Percentiles rank a stretch among this genome's conserved stretches.
Conservation (phyloP, 64 coral and sea anemone genomes). For the Astreopora myriophthalma region DNA sequence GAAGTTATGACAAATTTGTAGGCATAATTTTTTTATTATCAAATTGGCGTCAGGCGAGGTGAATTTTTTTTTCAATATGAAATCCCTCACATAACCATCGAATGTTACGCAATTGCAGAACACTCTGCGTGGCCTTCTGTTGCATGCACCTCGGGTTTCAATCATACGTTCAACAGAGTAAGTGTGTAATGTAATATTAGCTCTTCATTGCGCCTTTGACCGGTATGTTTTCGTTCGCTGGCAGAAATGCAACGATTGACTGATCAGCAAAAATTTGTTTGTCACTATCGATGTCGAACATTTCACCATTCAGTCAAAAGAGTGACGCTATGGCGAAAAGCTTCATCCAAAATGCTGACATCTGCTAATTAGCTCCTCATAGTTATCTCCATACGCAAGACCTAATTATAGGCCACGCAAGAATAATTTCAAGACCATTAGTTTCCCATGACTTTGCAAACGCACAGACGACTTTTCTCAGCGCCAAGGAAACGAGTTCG, state of each 20-base stretch:
- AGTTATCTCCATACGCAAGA: slow-evolving; percentile 60
- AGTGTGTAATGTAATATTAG: slow-evolving; percentile 38
- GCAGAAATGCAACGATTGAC: not conserved
- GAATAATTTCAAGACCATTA: slow-evolving; percentile 77
- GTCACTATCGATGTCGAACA: slow-evolving; percentile 75
- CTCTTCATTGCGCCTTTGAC: slow-evolving; percentile 38
- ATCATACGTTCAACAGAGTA: not conserved
- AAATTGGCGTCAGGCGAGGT: slow-evolving; percentile 41
- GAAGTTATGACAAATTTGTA: slow-evolving; percentile 36
- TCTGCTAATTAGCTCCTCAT: slow-evolving; percentile 93
- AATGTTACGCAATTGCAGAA: slow-evolving; percentile 18
- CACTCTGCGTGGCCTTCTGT: not conserved
- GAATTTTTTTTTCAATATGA: not conserved
- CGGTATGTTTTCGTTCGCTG: slow-evolving; percentile 26
- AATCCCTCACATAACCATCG: not conserved
- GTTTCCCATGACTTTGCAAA: not conserved
- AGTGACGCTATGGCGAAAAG: slow-evolving; percentile 87
- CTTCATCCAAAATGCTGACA: slow-evolving; percentile 83
- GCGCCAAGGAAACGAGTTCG: not conserved
- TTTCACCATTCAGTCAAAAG: slow-evolving; percentile 95
- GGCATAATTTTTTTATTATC: slow-evolving; percentile 42
- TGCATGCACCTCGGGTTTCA: slow-evolving; percentile 8
- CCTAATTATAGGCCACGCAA: slow-evolving; percentile 62
- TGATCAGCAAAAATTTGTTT: slow-evolving; percentile 70
- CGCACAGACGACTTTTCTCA: not conserved